Percentiles rank a stretch among this genome's conserved stretches.
Evolutionary conservation across 2,113 vertebrate species (phyloP).

Genomic region (Pelvicachromis taeniatus): DNA sequence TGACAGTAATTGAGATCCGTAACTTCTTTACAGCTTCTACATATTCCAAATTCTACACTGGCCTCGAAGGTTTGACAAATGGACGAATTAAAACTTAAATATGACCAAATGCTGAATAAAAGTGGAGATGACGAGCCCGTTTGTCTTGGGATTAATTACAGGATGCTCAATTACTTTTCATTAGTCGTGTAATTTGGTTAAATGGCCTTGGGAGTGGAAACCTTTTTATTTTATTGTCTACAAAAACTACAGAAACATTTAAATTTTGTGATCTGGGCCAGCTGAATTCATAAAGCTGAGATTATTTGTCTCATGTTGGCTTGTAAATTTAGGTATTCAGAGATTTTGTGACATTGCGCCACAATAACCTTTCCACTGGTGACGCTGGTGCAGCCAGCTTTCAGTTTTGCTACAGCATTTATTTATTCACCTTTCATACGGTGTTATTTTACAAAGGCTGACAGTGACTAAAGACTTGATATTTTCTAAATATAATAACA

Average conservation of each 20-base stretch:
- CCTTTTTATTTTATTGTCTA: conserved; percentile 8
- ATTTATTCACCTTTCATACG: neutral
- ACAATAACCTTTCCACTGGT: neutral
- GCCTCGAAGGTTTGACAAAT: conserved; percentile 21
- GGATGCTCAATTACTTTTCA: conserved; percentile 60
- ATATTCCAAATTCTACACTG: neutral
- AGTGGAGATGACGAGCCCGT: conserved; percentile 29
- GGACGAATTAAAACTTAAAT: conserved; percentile 41
- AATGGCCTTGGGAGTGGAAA: conserved; percentile 21
- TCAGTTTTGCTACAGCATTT: neutral
- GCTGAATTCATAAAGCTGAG: neutral
- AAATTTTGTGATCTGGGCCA: neutral
- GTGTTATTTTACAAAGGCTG: neutral
- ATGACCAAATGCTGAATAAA: conserved; percentile 27
- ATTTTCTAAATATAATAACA: neutral
- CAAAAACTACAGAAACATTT: neutral
- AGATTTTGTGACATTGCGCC: neutral
- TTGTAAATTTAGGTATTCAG: neutral
- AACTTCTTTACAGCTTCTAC: neutral
- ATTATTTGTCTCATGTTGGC: neutral
- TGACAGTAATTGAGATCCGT: neutral
- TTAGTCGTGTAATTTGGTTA: conserved; percentile 43
- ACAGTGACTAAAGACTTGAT: neutral
- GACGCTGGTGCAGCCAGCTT: neutral
- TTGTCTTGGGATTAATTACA: conserved; percentile 57